phyloP scores from a whole-genome alignment of 2,888 invertebrate genomes.

The Caenorhabditis sp. region DNA sequence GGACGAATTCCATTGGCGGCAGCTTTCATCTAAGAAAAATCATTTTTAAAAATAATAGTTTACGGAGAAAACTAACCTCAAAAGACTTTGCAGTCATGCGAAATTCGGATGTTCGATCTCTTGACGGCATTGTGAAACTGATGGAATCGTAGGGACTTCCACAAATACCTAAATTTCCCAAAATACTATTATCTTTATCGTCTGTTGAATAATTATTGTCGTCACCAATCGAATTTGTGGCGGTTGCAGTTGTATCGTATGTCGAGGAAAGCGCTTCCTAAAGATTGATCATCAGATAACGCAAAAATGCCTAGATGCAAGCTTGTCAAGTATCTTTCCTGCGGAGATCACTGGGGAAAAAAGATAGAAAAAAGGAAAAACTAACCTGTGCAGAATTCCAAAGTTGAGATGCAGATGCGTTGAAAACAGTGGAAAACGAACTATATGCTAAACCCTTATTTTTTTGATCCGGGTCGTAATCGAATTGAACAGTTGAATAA shows the following conservation, averaged over 20 bases:
- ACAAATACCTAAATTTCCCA: constrained; percentile 40
- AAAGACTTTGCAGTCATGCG: constrained; percentile 65
- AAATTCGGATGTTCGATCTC: constrained; percentile 69
- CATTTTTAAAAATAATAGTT: background rate
- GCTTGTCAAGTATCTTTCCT: constrained; percentile 6
- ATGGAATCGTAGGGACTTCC: constrained; percentile 45
- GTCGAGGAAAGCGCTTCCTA: constrained; percentile 52
- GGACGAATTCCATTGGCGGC: constrained; percentile 44
- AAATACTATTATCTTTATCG: constrained; percentile 15
- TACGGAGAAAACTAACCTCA: constrained; percentile 51
- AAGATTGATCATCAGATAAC: constrained; percentile 8
- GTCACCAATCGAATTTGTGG: background rate
- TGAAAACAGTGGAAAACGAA: constrained; percentile 60
- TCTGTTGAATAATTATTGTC: constrained; percentile 5
- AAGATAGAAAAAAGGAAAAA: constrained; percentile 14
- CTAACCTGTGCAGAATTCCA: constrained; percentile 68
- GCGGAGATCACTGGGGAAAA: constrained; percentile 11
- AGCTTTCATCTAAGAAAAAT: constrained; percentile 59
- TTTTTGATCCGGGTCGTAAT: constrained; percentile 41
- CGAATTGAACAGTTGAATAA: constrained; percentile 20
- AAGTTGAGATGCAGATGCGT: constrained; percentile 62
- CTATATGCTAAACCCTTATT: constrained; percentile 36
- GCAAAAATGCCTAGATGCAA: background rate
- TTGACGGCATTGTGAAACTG: constrained; percentile 64
- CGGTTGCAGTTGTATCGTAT: constrained; percentile 13